Evolutionary conservation across 2,888 invertebrate genomes (phyloP).

Genomic region (Tyria jacobaeae): DNA sequence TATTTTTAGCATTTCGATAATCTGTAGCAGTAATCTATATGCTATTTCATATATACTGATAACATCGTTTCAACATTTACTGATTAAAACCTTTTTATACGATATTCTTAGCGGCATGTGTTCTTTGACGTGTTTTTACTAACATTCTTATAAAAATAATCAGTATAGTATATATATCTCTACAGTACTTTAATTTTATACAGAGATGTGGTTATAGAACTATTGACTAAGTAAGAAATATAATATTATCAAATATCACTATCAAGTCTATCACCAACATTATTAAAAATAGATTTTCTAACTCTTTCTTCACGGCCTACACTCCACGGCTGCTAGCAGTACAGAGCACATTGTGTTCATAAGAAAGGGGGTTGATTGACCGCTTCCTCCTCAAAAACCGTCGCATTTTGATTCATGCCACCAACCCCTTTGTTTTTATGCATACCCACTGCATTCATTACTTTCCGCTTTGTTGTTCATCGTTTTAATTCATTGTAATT

Average conservation of each 20-base stretch:
- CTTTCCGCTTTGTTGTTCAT: constrained; percentile 54
- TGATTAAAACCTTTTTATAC: no score
- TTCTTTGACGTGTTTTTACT: no score
- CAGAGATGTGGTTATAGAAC: neutral
- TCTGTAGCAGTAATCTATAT: neutral
- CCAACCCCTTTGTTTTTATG: constrained; percentile 65
- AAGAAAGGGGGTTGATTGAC: constrained; percentile 81
- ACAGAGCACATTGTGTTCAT: constrained; percentile 59
- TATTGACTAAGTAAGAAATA: neutral
- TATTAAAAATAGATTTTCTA: neutral
- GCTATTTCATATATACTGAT: neutral
- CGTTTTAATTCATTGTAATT: constrained; percentile 65
- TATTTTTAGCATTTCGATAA: neutral
- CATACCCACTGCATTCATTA: constrained; percentile 58
- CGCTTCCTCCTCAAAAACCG: constrained; percentile 78
- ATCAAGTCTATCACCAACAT: neutral
- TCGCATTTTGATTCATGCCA: constrained; percentile 74
- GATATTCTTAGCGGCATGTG: no score
- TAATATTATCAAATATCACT: neutral
- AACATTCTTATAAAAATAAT: no score
- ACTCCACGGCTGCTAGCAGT: constrained; percentile 43
- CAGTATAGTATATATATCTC: no score
- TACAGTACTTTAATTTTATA: neutral
- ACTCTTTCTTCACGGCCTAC: constrained; percentile 15
- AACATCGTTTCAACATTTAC: no score